Evolutionary conservation across 2,113 vertebrate genomes (phyloP).

Genomic region (Sphaerodactylus townsendi): DNA sequence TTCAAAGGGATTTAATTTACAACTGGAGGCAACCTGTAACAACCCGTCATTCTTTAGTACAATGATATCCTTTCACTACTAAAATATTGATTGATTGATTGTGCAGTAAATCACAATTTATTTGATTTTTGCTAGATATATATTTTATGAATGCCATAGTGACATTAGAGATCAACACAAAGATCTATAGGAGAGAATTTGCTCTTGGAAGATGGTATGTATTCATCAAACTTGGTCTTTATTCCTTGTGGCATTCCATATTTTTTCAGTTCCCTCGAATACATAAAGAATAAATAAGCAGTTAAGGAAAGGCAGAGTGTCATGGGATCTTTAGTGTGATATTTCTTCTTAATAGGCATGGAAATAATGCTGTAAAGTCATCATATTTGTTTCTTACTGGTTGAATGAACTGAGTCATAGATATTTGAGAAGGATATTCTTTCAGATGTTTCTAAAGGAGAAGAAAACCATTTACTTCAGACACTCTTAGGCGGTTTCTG

Average conservation of each 20-base stretch:
- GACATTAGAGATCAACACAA: slow-evolving; percentile 31
- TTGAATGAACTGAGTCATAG: background rate
- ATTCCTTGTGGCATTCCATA: background rate
- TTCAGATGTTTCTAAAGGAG: background rate
- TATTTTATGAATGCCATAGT: slow-evolving; percentile 38
- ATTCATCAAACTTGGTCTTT: background rate
- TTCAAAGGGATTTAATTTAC: slow-evolving; percentile 66
- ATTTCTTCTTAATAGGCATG: background rate
- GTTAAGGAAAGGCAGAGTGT: background rate
- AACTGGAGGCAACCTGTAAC: slow-evolving; percentile 47
- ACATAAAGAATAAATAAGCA: background rate
- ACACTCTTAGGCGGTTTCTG: no score
- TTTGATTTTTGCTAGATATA: slow-evolving; percentile 40
- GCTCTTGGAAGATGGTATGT: background rate
- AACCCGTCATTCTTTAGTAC: slow-evolving; percentile 58
- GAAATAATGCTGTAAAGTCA: background rate
- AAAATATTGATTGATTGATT: slow-evolving; percentile 59
- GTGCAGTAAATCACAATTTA: slow-evolving; percentile 50
- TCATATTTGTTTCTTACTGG: background rate
- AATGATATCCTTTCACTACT: slow-evolving; percentile 49
- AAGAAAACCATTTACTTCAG: background rate
- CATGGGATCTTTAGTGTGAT: fast-evolving
- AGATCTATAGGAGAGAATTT: fast-evolving
- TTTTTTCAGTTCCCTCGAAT: background rate
- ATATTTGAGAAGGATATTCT: background rate